Percentiles rank a stretch among this genome's conserved stretches.
Evolutionary conservation across 2,113 vertebrate species (phyloP).

Genomic region (human): GRCh38 chr5:26667001-26667500

Average conservation of each 20-base stretch:
- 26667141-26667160: background rate
- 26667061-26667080: background rate
- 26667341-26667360: background rate
- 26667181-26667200: background rate
- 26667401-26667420: background rate
- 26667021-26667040: constrained; percentile 67
- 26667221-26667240: constrained; percentile 18
- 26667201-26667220: background rate
- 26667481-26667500: background rate
- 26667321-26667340: background rate
- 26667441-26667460: background rate
- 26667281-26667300: constrained; percentile 19
- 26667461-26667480: background rate
- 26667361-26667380: background rate
- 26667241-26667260: constrained; percentile 18
- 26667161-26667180: constrained; percentile 42
- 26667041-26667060: constrained; percentile 51
- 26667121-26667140: background rate
- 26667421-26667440: background rate
- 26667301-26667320: background rate
- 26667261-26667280: background rate
- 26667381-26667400: background rate
- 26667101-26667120: constrained; percentile 29
- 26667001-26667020: constrained; percentile 62
- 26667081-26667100: constrained; percentile 38